Evolutionary conservation across 1,140 invertebrate genomes (phyloP).

Genomic region (Rhopalosiphum maidis): DNA sequence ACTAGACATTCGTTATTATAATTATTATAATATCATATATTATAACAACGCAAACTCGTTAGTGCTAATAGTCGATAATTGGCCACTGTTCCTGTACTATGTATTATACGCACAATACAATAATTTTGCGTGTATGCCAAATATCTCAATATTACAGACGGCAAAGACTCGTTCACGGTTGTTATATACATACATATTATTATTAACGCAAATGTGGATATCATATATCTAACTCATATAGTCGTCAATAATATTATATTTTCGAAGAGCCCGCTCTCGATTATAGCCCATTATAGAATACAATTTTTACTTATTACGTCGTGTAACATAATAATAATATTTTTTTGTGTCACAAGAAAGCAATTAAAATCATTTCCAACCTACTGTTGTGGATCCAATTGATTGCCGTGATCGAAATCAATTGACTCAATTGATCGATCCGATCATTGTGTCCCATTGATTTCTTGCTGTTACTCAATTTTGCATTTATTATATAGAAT

Average conservation of each 20-base stretch:
- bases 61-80: neutral
- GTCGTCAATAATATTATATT: neutral
- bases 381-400: neutral
- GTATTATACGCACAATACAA: neutral
- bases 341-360: neutral
- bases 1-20: neutral
- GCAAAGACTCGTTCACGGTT: neutral
- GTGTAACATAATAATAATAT: neutral
- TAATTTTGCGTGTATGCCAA: neutral
- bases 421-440: too few species aligned
- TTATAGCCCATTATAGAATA: too few species aligned
- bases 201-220: neutral
- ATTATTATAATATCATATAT: too few species aligned
- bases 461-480: too few species aligned
- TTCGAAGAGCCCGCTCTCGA: neutral
- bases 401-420: too few species aligned
- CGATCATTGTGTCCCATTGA: too few species aligned
- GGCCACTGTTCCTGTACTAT: neutral
- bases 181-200: neutral
- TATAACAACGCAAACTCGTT: neutral
- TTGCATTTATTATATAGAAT: too few species aligned
- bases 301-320: too few species aligned
- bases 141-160: neutral
- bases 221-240: neutral
- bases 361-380: neutral